phyloP scores from a whole-genome alignment of 1,140 invertebrate species.

The Penaeus indicus region DNA sequence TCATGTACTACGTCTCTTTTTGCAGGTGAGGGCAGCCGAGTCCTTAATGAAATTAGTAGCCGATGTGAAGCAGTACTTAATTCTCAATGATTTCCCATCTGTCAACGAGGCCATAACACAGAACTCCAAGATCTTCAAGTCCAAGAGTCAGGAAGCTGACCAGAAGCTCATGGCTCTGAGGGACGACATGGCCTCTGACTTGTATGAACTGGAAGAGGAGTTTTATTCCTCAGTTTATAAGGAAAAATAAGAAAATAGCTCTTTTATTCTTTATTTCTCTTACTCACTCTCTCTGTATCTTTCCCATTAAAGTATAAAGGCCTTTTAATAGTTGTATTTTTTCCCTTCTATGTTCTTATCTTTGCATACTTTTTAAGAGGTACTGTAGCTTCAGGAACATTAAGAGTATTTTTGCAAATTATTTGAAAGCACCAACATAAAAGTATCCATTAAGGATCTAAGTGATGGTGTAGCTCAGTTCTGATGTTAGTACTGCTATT shows the following conservation, averaged over 20 bases:
- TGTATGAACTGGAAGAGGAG: constrained; percentile 97
- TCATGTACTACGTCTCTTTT: neutral
- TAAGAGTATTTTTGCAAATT: too few species aligned
- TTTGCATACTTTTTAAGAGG: too few species aligned
- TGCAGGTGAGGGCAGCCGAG: constrained; percentile 88
- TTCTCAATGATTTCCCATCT: constrained; percentile 96
- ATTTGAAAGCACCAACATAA: too few species aligned
- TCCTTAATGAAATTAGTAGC: constrained; percentile 96
- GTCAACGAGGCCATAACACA: constrained; percentile 95
- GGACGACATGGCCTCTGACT: constrained; percentile 94
- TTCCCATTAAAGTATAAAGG: too few species aligned
- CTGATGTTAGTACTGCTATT: too few species aligned
- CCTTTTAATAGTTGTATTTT: too few species aligned
- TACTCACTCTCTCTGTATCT: too few species aligned
- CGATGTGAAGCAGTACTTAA: constrained; percentile 96
- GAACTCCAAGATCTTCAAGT: constrained; percentile 89
- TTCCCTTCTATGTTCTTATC: too few species aligned
- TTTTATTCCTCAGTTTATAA: constrained; percentile 97
- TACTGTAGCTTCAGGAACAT: too few species aligned
- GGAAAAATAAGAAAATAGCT: constrained; percentile 66
- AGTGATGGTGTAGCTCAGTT: too few species aligned
- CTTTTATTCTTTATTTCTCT: neutral
- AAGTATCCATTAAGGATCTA: too few species aligned
- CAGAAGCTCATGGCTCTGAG: constrained; percentile 90
- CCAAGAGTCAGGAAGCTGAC: constrained; percentile 89